Conservation (phyloP, 2,113 vertebrate genomes). For the Dasyornis broadbenti region DNA sequence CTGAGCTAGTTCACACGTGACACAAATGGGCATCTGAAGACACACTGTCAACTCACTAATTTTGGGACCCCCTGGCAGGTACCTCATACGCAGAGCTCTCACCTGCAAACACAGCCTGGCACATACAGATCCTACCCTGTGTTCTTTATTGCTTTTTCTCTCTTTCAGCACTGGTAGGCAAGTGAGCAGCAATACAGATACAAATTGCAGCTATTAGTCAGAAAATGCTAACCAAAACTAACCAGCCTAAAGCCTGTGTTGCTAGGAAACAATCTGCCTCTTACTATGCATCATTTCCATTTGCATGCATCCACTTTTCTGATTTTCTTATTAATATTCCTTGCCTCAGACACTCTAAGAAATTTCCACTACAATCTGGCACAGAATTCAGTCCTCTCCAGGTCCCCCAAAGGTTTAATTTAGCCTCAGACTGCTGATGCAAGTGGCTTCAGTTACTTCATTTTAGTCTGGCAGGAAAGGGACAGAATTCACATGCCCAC, state of each 20-base stretch:
- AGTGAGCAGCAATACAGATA: background rate
- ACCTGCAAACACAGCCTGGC: background rate
- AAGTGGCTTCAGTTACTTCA: background rate
- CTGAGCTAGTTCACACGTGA: background rate
- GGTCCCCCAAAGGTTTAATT: background rate
- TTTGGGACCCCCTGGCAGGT: background rate
- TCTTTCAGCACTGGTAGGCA: background rate
- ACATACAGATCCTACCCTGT: background rate
- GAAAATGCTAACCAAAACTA: slow-evolving; percentile 34
- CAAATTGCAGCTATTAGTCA: slow-evolving; percentile 18
- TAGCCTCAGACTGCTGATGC: background rate
- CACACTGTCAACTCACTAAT: background rate
- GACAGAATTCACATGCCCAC: background rate
- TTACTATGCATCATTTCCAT: background rate
- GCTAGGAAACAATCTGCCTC: slow-evolving; percentile 47
- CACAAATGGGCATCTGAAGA: background rate
- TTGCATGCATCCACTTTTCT: background rate
- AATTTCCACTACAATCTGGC: background rate
- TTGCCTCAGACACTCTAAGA: background rate
- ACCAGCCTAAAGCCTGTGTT: slow-evolving; percentile 20
- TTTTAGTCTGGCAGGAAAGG: background rate
- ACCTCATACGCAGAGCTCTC: background rate
- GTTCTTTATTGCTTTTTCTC: background rate
- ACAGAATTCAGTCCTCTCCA: background rate
- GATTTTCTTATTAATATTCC: slow-evolving; percentile 27